Evolutionary conservation across 1,140 invertebrate species (phyloP), one percentile per base, ranked within the genome.

Genomic region (Nasonia giraulti): DNA sequence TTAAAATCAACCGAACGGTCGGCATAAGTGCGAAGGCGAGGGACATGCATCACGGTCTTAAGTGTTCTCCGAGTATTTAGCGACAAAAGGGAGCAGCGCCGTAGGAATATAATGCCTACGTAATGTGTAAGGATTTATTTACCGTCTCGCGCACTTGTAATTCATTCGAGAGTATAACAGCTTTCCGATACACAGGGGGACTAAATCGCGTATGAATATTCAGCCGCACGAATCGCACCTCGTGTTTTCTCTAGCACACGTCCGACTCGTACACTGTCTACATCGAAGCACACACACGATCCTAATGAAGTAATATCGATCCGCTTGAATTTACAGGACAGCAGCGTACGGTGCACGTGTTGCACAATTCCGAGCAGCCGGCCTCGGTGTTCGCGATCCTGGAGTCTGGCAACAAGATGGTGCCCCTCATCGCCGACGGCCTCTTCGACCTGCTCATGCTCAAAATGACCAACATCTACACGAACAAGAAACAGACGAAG

Each of bases 311-410:
- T 37, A 37, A 37, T 5, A 37, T 37, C 27, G 2, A 27, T 37
- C 5, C 33, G 17, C 12, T 74, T 87, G 71, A 14, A 62, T 12
- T 87, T 89, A 8, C 88, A 93, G 94, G 92, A 80, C 90, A 95
- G 73, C 96, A 96, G 85, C 95, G 96, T 88, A 96, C 96, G 1
- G 95, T 99, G 1, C 97, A 99, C 92, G 96, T 99, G 17, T 93
- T 99, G 1, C 98, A 99, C 92, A 98, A 99, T 93, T 98, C 97
- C 0, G 98, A 99, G 91, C 97, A 98, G 89, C 98, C 98, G 2
- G 97, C 97, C 0, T 97, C 98, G 0, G 97, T 98, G 14, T 99
- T 99, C 93, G 96, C 98, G 8, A 95, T 99, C 17, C 93, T 99
- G 6, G 98, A 99, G 90, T 97, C 96, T 87, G 96, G 96, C 2